Conservation (phyloP, 2,888 invertebrate species). For the Aleiodes leptofemur region DNA sequence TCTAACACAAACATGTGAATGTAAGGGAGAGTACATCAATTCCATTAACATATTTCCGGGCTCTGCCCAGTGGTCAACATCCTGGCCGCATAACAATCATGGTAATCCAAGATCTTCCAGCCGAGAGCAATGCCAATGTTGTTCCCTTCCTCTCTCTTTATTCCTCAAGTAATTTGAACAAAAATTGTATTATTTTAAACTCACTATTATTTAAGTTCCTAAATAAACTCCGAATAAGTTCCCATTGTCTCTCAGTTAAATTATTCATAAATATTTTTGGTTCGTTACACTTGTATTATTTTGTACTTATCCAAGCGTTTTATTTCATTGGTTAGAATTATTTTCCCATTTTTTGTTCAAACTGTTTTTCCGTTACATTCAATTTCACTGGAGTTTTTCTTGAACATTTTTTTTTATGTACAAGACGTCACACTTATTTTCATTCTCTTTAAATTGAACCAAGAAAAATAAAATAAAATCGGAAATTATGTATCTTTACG, state of each 20-base stretch:
- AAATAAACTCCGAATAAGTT: neutral
- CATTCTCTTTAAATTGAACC: neutral
- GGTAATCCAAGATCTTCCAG: constrained; percentile 10
- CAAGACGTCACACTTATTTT: neutral
- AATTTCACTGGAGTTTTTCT: constrained; percentile 11
- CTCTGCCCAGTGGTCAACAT: constrained; percentile 31
- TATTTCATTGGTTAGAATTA: constrained; percentile 10
- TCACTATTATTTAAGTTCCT: neutral
- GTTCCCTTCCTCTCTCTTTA: neutral
- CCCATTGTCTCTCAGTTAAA: too few relatives aligned
- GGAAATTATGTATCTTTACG: constrained; percentile 1
- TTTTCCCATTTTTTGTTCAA: constrained; percentile 2
- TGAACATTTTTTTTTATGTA: neutral
- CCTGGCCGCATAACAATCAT: constrained; percentile 35
- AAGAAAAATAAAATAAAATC: neutral
- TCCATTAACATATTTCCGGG: constrained; percentile 28
- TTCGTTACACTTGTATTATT: constrained; percentile 18
- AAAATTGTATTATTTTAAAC: constrained; percentile 2
- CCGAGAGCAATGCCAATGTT: constrained; percentile 1
- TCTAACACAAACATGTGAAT: neutral
- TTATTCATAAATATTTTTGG: constrained; percentile 1
- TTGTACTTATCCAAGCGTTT: constrained; percentile 15
- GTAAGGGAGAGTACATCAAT: neutral
- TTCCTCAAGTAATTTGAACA: neutral
- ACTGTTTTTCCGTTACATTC: constrained; percentile 23